Base-by-base conservation (phyloP, 2,888 invertebrate genomes). In the Chymomyza fuscimana region DNA sequence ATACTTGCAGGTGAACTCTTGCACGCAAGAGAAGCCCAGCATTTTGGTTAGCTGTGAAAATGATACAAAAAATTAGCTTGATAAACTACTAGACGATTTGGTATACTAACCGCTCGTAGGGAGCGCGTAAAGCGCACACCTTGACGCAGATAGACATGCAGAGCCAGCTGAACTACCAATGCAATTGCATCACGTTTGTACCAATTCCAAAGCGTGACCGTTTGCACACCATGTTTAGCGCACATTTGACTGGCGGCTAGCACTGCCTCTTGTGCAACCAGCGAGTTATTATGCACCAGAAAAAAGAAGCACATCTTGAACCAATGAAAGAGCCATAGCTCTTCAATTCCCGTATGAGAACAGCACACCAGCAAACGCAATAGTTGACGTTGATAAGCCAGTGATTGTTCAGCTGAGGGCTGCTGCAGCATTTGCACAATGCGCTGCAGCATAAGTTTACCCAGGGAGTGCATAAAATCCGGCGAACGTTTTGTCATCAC, bases 1-100 rank as follows among this genome's bases (percentile, higher is more conserved):
- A 82, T 96, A 95, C 88, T 95, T 95, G 0, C 93, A 93, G 68
- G 95, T 92, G 67, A 95, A 95, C 86, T 96, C 95, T 84, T 94
- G 93, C 9, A 94, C 94, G 51, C 94, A 94, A 25, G 93, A 93
- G 82, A 94, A 96, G 0, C 95, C 96, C 66, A 96, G 93, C 72
- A 95, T 94, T 78, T 94, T 93, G 0, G 95, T 94, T 1, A 95
- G 91, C 92, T 92, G 51, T 1, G 81, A 78, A 51, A 29, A 56
- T 67, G 22, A 65, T 19, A 1, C 1, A 51, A 3, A 0, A 46
- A 5, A 46, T 46, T 10, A 46, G 12, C 40, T 12, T 10, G 40
- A 1, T 46, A 6, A 5, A 7, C 0, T 2, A 15, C 12, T 1
- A 6, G 22, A 7, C 0, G 32, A 59, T 66, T 32, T 15, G 77